These are phyloP conservation scores for Dynastes grantii DNA, from an alignment of 2,888 invertebrate genomes.

Conservation along the genomic window DNA sequence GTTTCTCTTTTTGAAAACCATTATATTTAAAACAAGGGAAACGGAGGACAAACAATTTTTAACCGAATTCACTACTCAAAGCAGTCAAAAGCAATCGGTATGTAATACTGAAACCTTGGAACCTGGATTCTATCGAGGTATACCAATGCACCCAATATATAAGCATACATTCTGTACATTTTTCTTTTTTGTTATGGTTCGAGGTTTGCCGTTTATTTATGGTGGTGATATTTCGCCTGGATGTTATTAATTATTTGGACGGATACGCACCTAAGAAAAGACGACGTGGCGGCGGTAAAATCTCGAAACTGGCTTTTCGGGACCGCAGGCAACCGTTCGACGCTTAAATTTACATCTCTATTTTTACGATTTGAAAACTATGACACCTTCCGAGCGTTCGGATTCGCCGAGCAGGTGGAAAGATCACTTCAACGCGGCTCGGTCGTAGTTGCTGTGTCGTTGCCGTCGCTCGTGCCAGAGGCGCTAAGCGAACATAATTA, in stretches of 20 bases:
- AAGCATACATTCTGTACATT: conserved; percentile 13
- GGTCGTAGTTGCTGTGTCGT: background rate
- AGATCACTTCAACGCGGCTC: background rate
- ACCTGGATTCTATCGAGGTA: too few species aligned
- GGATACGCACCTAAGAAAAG: conserved; percentile 7
- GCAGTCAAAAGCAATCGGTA: too few species aligned
- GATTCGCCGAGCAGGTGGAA: conserved; percentile 28
- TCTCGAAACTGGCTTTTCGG: conserved; percentile 19
- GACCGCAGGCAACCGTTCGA: conserved; percentile 7
- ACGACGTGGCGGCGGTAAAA: background rate
- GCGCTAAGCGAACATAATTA: conserved; percentile 44
- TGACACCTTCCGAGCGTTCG: conserved; percentile 26
- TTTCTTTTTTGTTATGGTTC: conserved; percentile 36
- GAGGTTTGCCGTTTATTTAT: conserved; percentile 41
- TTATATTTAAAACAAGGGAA: too few species aligned
- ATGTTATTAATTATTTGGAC: conserved; percentile 43
- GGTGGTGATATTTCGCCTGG: conserved; percentile 39
- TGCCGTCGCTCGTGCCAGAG: conserved; percentile 34
- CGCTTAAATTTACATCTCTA: conserved; percentile 45
- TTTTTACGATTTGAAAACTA: conserved; percentile 45
- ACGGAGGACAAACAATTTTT: too few species aligned
- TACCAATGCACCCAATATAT: background rate
- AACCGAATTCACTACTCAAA: too few species aligned
- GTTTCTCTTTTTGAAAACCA: too few species aligned
- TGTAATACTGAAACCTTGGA: too few species aligned